Evolutionary conservation across 1,140 invertebrate genomes (phyloP).

Genomic region (Calliphora vicina): DNA sequence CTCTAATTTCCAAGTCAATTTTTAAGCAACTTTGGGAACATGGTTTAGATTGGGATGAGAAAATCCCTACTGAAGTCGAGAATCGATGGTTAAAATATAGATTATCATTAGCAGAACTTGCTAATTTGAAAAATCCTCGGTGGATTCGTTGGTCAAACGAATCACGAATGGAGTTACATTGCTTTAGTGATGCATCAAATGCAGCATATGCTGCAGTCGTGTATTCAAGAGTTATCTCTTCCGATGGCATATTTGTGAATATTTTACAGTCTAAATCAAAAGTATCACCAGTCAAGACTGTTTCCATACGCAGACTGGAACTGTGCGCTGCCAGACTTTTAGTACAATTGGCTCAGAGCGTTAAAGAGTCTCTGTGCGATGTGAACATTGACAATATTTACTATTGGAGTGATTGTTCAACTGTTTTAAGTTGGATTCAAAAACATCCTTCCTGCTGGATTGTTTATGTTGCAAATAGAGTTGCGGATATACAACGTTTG

Average conservation of each 20-base stretch:
- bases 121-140: constrained; percentile 41
- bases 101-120: constrained; percentile 39
- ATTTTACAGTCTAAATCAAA: constrained; percentile 49
- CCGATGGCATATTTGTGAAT: constrained; percentile 22
- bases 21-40: constrained; percentile 51
- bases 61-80: constrained; percentile 41
- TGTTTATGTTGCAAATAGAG: not conserved
- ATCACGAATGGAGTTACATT: constrained; percentile 45
- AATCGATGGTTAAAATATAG: constrained; percentile 43
- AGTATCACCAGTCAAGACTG: constrained; percentile 49
- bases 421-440: not conserved
- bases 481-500: not conserved
- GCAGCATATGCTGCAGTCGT: constrained; percentile 58
- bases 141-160: constrained; percentile 12
- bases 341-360: not conserved
- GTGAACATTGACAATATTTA: not conserved
- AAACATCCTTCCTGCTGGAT: not conserved
- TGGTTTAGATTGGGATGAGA: constrained; percentile 54
- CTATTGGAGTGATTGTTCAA: not conserved
- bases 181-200: constrained; percentile 60
- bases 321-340: constrained; percentile 44
- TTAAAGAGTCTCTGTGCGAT: not conserved
- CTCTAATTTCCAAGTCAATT: constrained; percentile 52
- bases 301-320: constrained; percentile 51
- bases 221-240: constrained; percentile 48